Base-by-base conservation (phyloP, 2,113 vertebrate species). In the Scolopax mira region DNA sequence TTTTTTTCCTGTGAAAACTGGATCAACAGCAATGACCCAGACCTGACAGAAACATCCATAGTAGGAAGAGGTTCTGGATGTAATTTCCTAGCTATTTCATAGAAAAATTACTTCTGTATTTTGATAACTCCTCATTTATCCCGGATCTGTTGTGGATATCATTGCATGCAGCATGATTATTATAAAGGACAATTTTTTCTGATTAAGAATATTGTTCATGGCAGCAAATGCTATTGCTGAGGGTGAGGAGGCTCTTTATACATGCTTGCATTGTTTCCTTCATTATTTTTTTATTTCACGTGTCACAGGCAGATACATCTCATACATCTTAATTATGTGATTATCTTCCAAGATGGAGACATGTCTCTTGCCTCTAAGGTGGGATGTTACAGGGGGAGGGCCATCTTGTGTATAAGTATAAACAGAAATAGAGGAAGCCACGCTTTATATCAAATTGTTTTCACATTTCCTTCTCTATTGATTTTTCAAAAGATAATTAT, bases 401-500 rank as follows among this genome's bases (percentile, higher is more conserved):
- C 11, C 22, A 69, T 69, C 41, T 70, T 67, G 10, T 72, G 33
- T 57, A 23, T 54, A 35, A 60, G 23, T 35, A 44, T 31, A 58
- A 93, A 62, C 46, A 93, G 80, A 90, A 92, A 77, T 67, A 90
- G 25, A 83, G 33, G 70, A 96, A 94, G 89, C 95, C 28, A 39
- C 44, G 85, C n/a, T 21, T 96, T 87, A 48, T 87, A 94, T 96
- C 52, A 94, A 94, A 64, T 24, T 90, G 54, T 94, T 95, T 96
- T 85, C 85, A 83, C 71, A 95, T 96, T 97, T 96, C 69, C 61
- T 96, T 96, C 37, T 8, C 3, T 89, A 98, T 94, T 67, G 97
- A 98, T 98, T 97, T 97, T 95, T 95, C 79, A 48, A 91, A 95
- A 96, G 67, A 94, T 97, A 95, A 96, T 97, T 96, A 98, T 94